Base-by-base conservation (phyloP, 2,113 vertebrate species). In the Loxodonta africana region DNA sequence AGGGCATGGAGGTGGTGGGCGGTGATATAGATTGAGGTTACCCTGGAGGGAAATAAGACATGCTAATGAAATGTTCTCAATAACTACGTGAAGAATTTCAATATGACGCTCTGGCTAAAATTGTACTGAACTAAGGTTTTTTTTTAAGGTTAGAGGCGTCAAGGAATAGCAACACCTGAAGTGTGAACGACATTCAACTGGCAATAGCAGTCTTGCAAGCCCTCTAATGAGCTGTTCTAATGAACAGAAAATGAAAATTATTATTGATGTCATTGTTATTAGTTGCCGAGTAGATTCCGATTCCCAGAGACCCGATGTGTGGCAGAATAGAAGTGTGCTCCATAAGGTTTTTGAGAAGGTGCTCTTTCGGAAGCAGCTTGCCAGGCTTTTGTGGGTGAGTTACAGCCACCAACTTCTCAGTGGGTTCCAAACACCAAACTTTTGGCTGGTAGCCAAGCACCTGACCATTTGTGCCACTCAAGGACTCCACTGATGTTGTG, bases 61-160 rank as follows among this genome's bases (percentile, higher is more conserved):
- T 90, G 74, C 62, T 96, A 98, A 98, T 97, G 92, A 96, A 97
- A 76, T 85, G 63, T 44, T 97, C 95, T 97, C 94, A 92, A 28
- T 94, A 95, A 94, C 91, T 87, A 98, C 82, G 93, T 97, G 90
- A 98, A 98, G 89, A 96, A 97, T 96, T 89, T 96, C 89, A 95
- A 51, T 91, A 96, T 98, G 90, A 74, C 78, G 60, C 88, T n/a
- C 44, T 95, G 74, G 57, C 92, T 96, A 92, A 97, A 97, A 97
- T 62, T 97, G 94, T 92, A 96, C 51, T 77, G 91, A 96, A 87
- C 51, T 92, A 95, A 57, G 69, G 23, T 90, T 51, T n/a, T n/a
- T n/a, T n/a, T n/a, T n/a, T n/a, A n/a, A n/a, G 69, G 23, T 90
- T 51, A 96, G 53, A 95, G 87, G 82, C 88, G 95, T 94, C 74